These are phyloP conservation scores for Drosophila parabipectinata DNA, from an alignment of 1,140 invertebrate species.

Conservation along the genomic window DNA sequence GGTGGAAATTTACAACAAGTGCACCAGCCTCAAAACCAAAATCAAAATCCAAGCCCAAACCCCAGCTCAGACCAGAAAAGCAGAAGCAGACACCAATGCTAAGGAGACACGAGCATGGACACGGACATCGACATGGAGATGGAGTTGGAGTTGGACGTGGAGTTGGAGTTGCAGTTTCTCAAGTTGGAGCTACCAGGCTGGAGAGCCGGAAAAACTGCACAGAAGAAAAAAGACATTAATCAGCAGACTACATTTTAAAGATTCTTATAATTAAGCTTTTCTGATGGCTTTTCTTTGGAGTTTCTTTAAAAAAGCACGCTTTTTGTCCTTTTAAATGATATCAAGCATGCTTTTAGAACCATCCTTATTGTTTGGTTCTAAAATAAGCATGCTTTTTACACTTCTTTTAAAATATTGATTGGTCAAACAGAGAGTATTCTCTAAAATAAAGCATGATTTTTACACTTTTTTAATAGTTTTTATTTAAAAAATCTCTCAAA, in stretches of 20 bases:
- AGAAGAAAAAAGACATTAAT: not conserved
- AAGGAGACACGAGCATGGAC: slow-evolving; percentile 61
- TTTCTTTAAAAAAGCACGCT: no score
- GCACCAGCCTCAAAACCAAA: slow-evolving; percentile 31
- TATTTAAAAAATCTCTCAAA: no score
- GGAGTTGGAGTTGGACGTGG: slow-evolving; percentile 8
- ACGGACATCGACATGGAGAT: slow-evolving; percentile 22
- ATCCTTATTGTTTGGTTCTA: not conserved
- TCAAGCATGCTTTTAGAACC: no score
- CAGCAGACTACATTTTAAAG: not conserved
- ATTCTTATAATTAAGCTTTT: not conserved
- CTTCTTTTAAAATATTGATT: no score
- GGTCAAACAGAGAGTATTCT: no score
- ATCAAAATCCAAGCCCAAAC: no score
- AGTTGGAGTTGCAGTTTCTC: not conserved
- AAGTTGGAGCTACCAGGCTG: not conserved
- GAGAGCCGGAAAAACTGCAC: slow-evolving; percentile 25
- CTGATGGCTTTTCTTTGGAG: not conserved
- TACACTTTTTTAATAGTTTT: no score
- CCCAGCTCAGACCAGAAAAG: no score
- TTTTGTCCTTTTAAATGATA: no score
- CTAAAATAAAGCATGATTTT: no score
- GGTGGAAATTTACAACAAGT: slow-evolving; percentile 77
- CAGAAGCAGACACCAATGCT: slow-evolving; percentile 50
- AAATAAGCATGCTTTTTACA: no score